Evolutionary conservation across 2,797 vertebrate genomes (phyloP).

Genomic region (Neosalanx taihuensis): DNA sequence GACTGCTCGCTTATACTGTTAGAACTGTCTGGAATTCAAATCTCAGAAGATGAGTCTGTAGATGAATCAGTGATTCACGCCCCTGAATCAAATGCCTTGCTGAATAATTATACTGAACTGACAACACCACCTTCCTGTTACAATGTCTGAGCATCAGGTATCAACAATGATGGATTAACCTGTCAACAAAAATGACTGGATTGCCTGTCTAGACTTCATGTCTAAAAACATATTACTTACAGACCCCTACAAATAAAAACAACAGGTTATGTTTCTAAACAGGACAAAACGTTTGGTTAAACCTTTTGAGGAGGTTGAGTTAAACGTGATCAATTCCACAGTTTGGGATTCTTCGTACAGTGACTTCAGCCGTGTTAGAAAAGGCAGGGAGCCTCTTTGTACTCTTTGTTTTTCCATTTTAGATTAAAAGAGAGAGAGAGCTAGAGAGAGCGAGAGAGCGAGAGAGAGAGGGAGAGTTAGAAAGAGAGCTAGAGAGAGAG

Average conservation of each 20-base stretch:
- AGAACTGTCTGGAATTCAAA: constrained; percentile 16
- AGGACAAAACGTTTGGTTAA: background rate
- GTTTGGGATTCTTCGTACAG: background rate
- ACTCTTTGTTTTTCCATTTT: constrained; percentile 1
- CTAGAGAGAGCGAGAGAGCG: too few species aligned
- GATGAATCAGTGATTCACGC: constrained; percentile 29
- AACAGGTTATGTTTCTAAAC: background rate
- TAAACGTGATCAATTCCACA: background rate
- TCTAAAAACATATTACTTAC: background rate
- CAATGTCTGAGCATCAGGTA: background rate
- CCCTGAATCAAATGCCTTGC: constrained; percentile 12
- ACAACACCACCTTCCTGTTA: constrained; percentile 12
- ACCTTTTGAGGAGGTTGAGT: background rate
- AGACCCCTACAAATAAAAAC: background rate
- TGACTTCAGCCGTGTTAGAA: background rate
- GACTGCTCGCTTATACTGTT: constrained; percentile 28
- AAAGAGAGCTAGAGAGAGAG: background rate
- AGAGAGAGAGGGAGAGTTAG: background rate
- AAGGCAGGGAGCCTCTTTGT: background rate
- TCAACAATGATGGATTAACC: constrained; percentile 12
- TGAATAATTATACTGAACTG: constrained; percentile 25
- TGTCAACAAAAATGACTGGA: constrained; percentile 10
- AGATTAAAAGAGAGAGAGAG: background rate
- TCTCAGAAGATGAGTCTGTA: constrained; percentile 11
- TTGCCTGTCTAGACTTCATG: background rate